phyloP scores from a whole-genome alignment of 2,113 vertebrate species.

The Australoheros scitulus region DNA sequence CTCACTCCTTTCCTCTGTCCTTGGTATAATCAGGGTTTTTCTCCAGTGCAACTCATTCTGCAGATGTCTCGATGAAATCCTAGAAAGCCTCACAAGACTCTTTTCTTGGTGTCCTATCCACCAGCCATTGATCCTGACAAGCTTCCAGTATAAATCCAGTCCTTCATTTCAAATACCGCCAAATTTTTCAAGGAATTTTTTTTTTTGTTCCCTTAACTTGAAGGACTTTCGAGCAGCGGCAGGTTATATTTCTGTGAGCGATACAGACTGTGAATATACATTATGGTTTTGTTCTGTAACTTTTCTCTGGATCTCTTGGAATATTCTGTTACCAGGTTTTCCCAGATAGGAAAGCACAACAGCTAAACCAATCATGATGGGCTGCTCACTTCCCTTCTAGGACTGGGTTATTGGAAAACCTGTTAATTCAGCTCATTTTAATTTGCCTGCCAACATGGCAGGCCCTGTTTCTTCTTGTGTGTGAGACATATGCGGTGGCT shows the following conservation, averaged over 20 bases:
- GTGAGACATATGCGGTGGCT: not conserved
- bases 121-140: not conserved
- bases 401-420: not conserved
- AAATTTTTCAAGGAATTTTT: too few species aligned
- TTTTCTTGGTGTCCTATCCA: not conserved
- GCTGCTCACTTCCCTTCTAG: not conserved
- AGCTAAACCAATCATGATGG: not conserved
- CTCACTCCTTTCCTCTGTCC: not conserved
- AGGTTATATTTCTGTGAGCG: not conserved
- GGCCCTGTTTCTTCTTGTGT: not conserved
- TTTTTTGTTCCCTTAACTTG: not conserved
- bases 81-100: not conserved
- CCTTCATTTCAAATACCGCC: not conserved
- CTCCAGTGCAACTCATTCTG: not conserved
- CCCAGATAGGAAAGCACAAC: not conserved
- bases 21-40: not conserved
- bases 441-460: not conserved
- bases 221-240: not conserved
- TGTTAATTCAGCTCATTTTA: not conserved
- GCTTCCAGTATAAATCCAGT: not conserved
- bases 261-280: not conserved
- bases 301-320: slow-evolving; percentile 12
- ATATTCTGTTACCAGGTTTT: slow-evolving; percentile 6
- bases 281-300: not conserved
- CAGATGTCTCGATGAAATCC: not conserved